Percentiles rank a stretch among this genome's conserved stretches.
These are phyloP conservation scores for Limnephilus lunatus DNA, from an alignment of 2,888 invertebrate species.

Conservation along the genomic window DNA sequence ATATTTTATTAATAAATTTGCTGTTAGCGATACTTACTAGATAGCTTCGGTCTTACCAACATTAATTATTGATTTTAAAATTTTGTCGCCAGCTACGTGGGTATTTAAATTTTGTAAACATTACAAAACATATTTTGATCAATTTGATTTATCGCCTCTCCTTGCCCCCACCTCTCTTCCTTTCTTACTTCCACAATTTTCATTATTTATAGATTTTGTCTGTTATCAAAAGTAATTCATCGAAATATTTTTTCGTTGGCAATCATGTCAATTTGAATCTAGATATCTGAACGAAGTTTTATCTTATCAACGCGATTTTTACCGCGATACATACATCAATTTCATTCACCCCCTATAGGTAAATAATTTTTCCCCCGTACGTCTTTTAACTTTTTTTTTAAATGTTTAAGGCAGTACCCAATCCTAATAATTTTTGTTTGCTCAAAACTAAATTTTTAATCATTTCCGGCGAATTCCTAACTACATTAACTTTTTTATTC, in stretches of 20 bases:
- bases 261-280: neutral
- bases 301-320: neutral
- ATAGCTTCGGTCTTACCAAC: no score
- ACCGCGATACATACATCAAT: neutral
- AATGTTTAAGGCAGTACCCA: no score
- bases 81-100: neutral
- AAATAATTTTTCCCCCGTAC: no score
- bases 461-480: no score
- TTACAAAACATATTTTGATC: neutral
- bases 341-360: neutral
- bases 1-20: no score
- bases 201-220: neutral
- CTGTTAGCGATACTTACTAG: no score
- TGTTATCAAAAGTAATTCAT: neutral
- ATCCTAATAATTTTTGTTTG: no score
- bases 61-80: neutral
- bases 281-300: neutral
- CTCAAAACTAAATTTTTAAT: no score
- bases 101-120: neutral
- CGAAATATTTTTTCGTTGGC: neutral
- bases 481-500: no score
- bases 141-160: neutral
- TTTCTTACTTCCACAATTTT: neutral
- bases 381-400: no score
- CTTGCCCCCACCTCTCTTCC: neutral